These are phyloP conservation scores for Aphidius gifuensis DNA, from an alignment of 1,140 invertebrate species.

Conservation along the genomic window DNA sequence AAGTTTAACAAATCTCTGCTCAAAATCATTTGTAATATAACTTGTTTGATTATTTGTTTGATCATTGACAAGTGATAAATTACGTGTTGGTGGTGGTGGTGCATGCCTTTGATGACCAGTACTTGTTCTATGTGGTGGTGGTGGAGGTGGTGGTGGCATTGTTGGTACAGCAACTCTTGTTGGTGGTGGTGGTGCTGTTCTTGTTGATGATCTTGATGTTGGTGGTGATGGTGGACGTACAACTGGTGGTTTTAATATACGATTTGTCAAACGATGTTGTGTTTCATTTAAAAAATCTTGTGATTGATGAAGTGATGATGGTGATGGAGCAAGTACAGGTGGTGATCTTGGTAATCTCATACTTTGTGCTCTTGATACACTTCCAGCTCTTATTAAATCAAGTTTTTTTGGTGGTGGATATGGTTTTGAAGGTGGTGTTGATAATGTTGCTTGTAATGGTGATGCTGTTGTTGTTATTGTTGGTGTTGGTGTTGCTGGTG, in stretches of 20 bases:
- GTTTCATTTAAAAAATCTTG: constrained; percentile 54
- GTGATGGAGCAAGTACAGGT: constrained; percentile 47
- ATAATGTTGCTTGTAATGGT: constrained; percentile 43
- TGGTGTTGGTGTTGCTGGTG: too few relatives aligned
- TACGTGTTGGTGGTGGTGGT: constrained; percentile 39
- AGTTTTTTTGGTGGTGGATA: constrained; percentile 55
- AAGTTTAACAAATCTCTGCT: constrained; percentile 52
- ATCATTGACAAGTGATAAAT: constrained; percentile 38
- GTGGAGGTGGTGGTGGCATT: constrained; percentile 50
- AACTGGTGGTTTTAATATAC: constrained; percentile 45
- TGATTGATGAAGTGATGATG: constrained; percentile 55
- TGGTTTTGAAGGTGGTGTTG: constrained; percentile 45
- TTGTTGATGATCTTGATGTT: constrained; percentile 33
- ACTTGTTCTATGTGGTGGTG: constrained; percentile 43
- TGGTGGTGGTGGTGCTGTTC: constrained; percentile 44
- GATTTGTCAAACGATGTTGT: constrained; percentile 38
- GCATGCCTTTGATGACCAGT: constrained; percentile 40
- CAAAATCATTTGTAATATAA: constrained; percentile 47
- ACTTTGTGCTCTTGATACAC: constrained; percentile 57
- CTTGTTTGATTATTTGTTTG: constrained; percentile 33
- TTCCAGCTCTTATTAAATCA: constrained; percentile 38
- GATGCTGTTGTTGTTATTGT: too few relatives aligned
- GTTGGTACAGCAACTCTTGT: constrained; percentile 40
- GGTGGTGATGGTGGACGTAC: constrained; percentile 52
- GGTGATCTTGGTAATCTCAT: constrained; percentile 57